A percentile compares a stretch with the other conserved stretches of the same genome.
Conservation (phyloP, 2,888 invertebrate species). For the Diaphora mendica region DNA sequence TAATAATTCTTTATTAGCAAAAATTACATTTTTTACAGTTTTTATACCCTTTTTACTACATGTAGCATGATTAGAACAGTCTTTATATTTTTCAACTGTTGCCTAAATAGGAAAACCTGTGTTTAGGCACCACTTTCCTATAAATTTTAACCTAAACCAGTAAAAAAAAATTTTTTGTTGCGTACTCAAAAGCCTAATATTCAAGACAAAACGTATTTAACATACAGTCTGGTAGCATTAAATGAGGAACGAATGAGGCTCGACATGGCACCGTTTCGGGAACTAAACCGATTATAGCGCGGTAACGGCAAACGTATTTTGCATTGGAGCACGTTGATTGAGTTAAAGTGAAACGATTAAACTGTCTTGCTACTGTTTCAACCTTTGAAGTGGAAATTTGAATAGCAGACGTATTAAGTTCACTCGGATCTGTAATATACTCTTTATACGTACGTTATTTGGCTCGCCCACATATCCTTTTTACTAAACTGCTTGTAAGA, state of each 20-base stretch:
- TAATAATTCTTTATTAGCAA: no score
- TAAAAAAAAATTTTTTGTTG: background rate
- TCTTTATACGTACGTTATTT: background rate
- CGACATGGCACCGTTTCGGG: slow-evolving; percentile 30
- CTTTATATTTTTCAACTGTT: no score
- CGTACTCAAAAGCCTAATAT: background rate
- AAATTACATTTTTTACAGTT: no score
- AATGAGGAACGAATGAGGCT: slow-evolving; percentile 48
- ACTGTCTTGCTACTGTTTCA: slow-evolving; percentile 51
- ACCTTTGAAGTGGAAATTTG: slow-evolving; percentile 44
- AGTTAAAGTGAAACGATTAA: slow-evolving; percentile 66
- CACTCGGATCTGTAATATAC: slow-evolving; percentile 13
- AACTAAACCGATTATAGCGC: slow-evolving; percentile 49
- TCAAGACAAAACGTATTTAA: background rate
- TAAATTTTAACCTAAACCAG: no score
- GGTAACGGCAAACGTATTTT: slow-evolving; percentile 62
- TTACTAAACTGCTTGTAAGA: background rate
- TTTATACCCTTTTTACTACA: no score
- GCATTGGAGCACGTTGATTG: slow-evolving; percentile 61
- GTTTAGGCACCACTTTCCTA: no score
- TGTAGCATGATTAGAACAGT: no score
- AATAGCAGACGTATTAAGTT: slow-evolving; percentile 13
- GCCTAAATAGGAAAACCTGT: no score
- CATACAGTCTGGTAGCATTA: slow-evolving; percentile 17
- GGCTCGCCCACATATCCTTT: background rate